Evolutionary conservation across 2,797 vertebrate genomes (phyloP), one percentile per base, ranked within the genome.

Genomic region (Nothura maculosa): DNA sequence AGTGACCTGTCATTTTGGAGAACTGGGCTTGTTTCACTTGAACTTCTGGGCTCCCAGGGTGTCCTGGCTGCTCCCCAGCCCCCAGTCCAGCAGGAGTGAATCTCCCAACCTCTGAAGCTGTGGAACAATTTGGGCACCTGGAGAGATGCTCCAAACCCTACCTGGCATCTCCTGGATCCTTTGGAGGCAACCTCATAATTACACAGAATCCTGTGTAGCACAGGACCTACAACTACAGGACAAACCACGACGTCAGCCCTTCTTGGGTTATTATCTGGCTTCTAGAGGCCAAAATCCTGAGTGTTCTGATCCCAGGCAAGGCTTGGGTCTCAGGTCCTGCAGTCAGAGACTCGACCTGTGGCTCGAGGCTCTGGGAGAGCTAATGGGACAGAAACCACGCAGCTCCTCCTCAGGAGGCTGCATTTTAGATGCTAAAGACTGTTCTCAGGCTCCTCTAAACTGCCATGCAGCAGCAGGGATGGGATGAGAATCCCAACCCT

Each of bases 101-200:
- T 74, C 22, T 28, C 27, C 32, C 27, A 21, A 76, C 0, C 1
- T 12, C 32, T 8, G 8, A 3, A 67, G 66, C 20, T 55, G 40
- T 61, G 43, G 13, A 66, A 25, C 10, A 43, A 76, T n/a, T n/a
- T 43, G 57, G 28, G 45, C 27, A 48, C 17, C 32, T 55, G 48
- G 34, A 28, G 22, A 34, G 10, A 9, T 15, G 40, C 38, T 60
- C 50, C 61, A 77, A 47, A 47, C 6, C 9, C 27, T 86, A 30
- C 15, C 11, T 3, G 2, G 38, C 0, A 0, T 45, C 63, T 32
- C 38, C 55, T 38, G 50, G 9, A 7, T 68, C 54, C 40, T 20
- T 36, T 2, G 0, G 63, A 48, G 67, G 43, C 81, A 73, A 52
- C 21, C n/a, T 62, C 68, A 45, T n/a, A 50, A 67, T 25, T 18